Percentiles rank a stretch among this genome's conserved stretches.
Evolutionary conservation across 2,797 vertebrate species (phyloP).

Genomic region (Gambelia wislizenii): DNA sequence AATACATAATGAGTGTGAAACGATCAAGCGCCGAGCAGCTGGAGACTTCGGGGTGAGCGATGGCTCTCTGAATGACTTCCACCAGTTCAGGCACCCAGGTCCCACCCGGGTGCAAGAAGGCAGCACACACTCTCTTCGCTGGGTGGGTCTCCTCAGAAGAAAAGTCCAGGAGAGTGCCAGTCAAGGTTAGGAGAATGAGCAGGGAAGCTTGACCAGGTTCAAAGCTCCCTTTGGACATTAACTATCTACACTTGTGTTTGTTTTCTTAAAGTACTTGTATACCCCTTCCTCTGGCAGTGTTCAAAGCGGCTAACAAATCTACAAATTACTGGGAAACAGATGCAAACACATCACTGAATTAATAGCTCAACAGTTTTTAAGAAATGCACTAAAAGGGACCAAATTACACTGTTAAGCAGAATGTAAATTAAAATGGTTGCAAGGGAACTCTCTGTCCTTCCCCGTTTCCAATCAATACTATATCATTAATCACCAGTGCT

Average conservation of each 20-base stretch:
- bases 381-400: too few species aligned
- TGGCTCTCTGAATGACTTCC: background rate
- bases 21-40: conserved; percentile 55
- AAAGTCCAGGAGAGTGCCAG: background rate
- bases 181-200: background rate
- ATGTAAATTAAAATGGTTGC: too few species aligned
- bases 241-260: background rate
- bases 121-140: background rate
- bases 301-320: background rate
- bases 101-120: too few species aligned
- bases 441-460: too few species aligned
- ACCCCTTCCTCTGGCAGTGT: background rate
- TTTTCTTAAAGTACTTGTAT: background rate
- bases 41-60: conserved; percentile 1
- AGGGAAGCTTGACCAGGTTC: background rate
- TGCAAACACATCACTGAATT: too few species aligned
- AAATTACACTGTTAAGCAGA: too few species aligned
- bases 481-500: too few species aligned
- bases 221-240: background rate
- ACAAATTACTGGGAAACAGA: too few species aligned
- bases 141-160: background rate
- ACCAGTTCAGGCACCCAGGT: fast-evolving
- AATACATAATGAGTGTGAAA: conserved; percentile 56
- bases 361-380: too few species aligned
- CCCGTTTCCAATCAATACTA: too few species aligned